These are phyloP conservation scores for Parotia lawesii DNA, from an alignment of 2,113 vertebrate genomes.

Conservation along the genomic window DNA sequence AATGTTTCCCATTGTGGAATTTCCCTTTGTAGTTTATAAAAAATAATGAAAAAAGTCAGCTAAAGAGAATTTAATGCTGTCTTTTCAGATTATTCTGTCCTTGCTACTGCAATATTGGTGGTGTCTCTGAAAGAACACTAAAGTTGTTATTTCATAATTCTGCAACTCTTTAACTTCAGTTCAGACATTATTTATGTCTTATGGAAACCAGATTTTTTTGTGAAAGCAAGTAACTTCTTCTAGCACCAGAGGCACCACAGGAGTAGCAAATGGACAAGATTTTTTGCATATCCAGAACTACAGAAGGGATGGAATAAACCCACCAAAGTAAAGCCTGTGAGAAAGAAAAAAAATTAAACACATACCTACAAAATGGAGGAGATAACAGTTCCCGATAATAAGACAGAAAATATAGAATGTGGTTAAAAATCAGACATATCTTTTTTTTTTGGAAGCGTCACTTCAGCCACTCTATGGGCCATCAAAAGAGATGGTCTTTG, in stretches of 20 bases:
- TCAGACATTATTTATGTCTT: neutral
- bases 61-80: neutral
- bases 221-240: neutral
- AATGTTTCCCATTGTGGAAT: neutral
- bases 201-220: neutral
- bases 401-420: neutral
- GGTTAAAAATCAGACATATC: neutral
- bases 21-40: neutral
- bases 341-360: neutral
- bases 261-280: neutral
- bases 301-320: neutral
- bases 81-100: neutral
- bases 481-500: neutral
- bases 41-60: neutral
- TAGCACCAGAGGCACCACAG: neutral
- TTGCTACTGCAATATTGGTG: neutral
- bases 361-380: neutral
- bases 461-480: accelerated
- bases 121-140: neutral
- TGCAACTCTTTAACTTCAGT: neutral
- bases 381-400: neutral
- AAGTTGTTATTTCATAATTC: neutral
- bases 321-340: neutral
- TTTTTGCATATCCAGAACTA: neutral
- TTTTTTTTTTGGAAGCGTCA: neutral